Evolutionary conservation across 2,888 invertebrate species (phyloP).

Genomic region (Busseola fusca): DNA sequence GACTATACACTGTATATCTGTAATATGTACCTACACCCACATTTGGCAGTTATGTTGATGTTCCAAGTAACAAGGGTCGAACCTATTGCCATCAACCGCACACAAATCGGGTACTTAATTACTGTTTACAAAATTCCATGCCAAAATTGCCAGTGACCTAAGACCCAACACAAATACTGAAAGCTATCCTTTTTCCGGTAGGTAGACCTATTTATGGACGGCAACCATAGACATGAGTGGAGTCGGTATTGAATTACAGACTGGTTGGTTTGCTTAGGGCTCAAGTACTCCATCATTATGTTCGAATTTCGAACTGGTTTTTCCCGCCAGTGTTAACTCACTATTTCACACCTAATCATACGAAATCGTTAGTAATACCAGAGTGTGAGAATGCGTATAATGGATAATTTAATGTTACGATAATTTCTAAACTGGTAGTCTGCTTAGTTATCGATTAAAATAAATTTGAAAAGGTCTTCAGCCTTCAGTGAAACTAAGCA

Average conservation of each 20-base stretch:
- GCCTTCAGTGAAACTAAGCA: background rate
- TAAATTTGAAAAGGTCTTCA: background rate
- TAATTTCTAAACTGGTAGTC: background rate
- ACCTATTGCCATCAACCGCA: background rate
- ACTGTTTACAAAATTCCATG: background rate
- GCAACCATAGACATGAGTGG: conserved; percentile 37
- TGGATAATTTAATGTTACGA: conserved; percentile 32
- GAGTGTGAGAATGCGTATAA: conserved; percentile 26
- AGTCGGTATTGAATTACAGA: conserved; percentile 31
- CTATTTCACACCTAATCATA: conserved; percentile 44
- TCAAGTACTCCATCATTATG: conserved; percentile 41
- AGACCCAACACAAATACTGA: conserved; percentile 15
- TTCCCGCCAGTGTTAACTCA: conserved; percentile 22
- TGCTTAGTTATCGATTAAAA: background rate
- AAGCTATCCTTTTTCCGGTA: conserved; percentile 30
- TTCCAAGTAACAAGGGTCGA: background rate
- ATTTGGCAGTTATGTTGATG: background rate
- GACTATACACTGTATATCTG: background rate
- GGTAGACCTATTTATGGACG: conserved; percentile 17
- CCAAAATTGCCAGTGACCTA: background rate
- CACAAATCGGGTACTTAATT: background rate
- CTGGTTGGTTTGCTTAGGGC: conserved; percentile 44
- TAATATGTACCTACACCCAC: no score
- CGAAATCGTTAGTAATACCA: conserved; percentile 30
- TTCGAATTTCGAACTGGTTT: conserved; percentile 46